Evolutionary conservation across 2,888 invertebrate species (phyloP).

Genomic region (Ornithoptera priamus): DNA sequence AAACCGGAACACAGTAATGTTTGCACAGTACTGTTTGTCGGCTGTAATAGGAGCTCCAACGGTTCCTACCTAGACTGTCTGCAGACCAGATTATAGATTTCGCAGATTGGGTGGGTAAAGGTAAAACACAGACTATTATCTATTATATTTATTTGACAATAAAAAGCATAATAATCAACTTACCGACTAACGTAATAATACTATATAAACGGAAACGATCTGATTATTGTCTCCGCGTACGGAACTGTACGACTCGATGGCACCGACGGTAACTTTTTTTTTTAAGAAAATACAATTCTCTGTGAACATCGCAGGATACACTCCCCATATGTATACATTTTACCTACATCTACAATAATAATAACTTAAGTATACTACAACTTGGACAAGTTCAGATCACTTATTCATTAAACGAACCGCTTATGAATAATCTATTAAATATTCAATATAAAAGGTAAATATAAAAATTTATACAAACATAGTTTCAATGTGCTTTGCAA

Average conservation of each 20-base stretch:
- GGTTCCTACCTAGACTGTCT: too few relatives aligned
- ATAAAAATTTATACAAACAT: neutral
- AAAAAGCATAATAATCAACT: constrained; percentile 30
- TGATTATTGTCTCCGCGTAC: constrained; percentile 37
- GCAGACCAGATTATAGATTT: too few relatives aligned
- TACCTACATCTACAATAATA: too few relatives aligned
- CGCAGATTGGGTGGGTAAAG: neutral
- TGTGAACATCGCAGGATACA: neutral
- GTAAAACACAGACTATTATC: constrained; percentile 2
- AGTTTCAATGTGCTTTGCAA: neutral
- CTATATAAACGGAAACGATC: constrained; percentile 44
- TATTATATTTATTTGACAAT: constrained; percentile 21
- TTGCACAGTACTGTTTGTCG: too few relatives aligned
- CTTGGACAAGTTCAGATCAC: constrained; percentile 4
- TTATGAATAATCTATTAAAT: neutral
- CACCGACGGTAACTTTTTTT: constrained; percentile 41
- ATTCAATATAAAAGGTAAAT: neutral
- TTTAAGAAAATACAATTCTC: constrained; percentile 22
- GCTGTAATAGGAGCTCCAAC: too few relatives aligned
- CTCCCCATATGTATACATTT: too few relatives aligned
- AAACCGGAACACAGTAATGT: too few relatives aligned
- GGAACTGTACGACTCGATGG: constrained; percentile 43
- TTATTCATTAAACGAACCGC: neutral
- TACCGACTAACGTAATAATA: constrained; percentile 43
- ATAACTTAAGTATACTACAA: too few relatives aligned